Percentiles rank a stretch among this genome's conserved stretches.
phyloP scores from a whole-genome alignment of 2,113 vertebrate species.

The Dissostichus mawsoni region DNA sequence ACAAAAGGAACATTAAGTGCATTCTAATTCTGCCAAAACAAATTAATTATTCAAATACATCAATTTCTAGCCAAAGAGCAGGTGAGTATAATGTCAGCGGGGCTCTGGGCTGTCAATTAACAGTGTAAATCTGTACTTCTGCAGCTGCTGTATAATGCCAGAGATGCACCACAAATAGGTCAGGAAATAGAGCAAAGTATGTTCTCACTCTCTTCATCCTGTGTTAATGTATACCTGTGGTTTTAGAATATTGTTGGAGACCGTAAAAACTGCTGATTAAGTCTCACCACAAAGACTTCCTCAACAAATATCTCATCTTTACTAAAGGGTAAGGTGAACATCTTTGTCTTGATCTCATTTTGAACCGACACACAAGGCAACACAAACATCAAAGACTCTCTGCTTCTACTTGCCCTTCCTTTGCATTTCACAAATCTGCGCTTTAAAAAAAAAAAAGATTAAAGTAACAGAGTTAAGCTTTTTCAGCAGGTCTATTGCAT shows the following conservation, averaged over 20 bases:
- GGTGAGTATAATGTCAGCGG: conserved; percentile 6
- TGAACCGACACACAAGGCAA: conserved; percentile 62
- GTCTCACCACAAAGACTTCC: conserved; percentile 78
- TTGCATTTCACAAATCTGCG: conserved; percentile 60
- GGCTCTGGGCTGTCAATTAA: conserved; percentile 40
- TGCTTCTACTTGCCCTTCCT: conserved; percentile 59
- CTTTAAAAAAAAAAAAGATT: conserved; percentile 57
- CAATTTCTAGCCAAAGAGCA: neutral
- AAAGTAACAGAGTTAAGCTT: conserved; percentile 63
- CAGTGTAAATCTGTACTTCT: conserved; percentile 51
- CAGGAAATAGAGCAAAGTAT: conserved; percentile 76
- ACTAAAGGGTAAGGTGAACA: conserved; percentile 67
- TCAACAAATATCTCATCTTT: conserved; percentile 75
- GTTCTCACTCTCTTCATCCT: conserved; percentile 74
- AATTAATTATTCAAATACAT: conserved; percentile 23
- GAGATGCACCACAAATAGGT: conserved; percentile 76
- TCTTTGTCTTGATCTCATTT: conserved; percentile 75
- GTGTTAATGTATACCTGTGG: conserved; percentile 73
- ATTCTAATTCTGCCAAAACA: conserved; percentile 32
- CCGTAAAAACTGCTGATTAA: conserved; percentile 76
- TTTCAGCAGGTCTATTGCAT: conserved; percentile 77
- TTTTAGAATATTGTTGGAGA: conserved; percentile 77
- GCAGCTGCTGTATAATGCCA: conserved; percentile 59
- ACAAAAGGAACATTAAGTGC: conserved; percentile 46
- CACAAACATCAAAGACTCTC: conserved; percentile 73